Percentiles rank a stretch among this genome's conserved stretches.
Conservation (phyloP, 1,140 invertebrate genomes). For the Zaprionus capensis region DNA sequence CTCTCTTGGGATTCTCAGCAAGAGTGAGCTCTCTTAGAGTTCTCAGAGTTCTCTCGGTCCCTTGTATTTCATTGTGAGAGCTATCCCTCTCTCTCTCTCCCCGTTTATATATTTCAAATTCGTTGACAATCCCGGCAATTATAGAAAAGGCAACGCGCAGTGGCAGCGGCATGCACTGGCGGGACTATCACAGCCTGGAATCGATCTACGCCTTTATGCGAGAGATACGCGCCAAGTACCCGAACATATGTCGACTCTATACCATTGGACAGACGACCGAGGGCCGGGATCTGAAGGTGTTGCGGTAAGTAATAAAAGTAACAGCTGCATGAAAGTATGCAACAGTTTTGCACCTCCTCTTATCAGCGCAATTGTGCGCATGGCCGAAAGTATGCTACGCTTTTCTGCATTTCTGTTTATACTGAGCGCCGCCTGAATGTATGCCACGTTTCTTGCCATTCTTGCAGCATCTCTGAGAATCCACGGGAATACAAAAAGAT, state of each 20-base stretch:
- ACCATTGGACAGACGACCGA: slow-evolving; percentile 90
- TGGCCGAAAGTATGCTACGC: background rate
- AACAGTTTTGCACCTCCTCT: background rate
- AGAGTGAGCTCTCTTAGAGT: no score
- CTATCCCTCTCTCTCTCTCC: no score
- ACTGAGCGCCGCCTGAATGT: background rate
- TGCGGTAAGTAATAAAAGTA: slow-evolving; percentile 72
- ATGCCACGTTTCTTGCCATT: background rate
- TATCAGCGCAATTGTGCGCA: background rate
- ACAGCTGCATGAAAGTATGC: background rate
- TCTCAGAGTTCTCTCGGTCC: no score
- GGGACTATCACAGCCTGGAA: slow-evolving; percentile 88
- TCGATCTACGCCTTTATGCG: slow-evolving; percentile 89
- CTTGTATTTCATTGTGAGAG: no score
- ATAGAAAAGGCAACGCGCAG: slow-evolving; percentile 63
- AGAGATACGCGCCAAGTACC: slow-evolving; percentile 88
- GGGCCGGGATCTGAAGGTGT: slow-evolving; percentile 88
- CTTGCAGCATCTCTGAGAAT: slow-evolving; percentile 73
- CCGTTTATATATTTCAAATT: background rate
- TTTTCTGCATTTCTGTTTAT: background rate
- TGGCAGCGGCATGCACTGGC: slow-evolving; percentile 87
- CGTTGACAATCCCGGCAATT: background rate
- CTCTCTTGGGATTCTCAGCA: no score
- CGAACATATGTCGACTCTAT: slow-evolving; percentile 87
- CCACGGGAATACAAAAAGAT: slow-evolving; percentile 77